Percentiles rank a stretch among this genome's conserved stretches.
Conservation (phyloP, 1,140 invertebrate genomes). For the Zaprionus taronus region DNA sequence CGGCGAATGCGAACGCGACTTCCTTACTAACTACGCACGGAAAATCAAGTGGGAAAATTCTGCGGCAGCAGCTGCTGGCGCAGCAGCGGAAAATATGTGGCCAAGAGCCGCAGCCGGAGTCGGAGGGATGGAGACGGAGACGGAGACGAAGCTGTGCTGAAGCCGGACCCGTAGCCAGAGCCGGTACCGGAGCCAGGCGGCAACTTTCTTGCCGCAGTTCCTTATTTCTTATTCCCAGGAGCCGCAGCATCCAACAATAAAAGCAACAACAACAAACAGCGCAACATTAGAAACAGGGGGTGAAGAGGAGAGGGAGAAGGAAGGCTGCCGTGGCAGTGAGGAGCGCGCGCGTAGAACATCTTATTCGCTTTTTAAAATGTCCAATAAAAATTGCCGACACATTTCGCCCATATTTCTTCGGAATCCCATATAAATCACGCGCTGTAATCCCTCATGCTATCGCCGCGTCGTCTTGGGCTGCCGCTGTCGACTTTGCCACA, state of each 20-base stretch:
- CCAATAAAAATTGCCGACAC: slow-evolving; percentile 85
- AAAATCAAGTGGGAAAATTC: slow-evolving; percentile 80
- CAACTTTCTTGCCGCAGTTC: slow-evolving; percentile 74
- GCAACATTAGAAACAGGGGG: slow-evolving; percentile 39
- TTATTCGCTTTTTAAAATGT: slow-evolving; percentile 85
- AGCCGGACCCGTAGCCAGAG: slow-evolving; percentile 2
- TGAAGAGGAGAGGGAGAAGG: neutral
- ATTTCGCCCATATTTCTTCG: slow-evolving; percentile 85
- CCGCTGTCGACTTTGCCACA: slow-evolving; percentile 54
- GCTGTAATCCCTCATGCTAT: slow-evolving; percentile 85
- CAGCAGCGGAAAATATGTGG: slow-evolving; percentile 70
- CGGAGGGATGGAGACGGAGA: neutral
- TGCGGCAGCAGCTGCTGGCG: slow-evolving; percentile 60
- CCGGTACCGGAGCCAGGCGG: slow-evolving; percentile 20
- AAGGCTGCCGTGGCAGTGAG: slow-evolving; percentile 13
- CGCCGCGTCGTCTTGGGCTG: slow-evolving; percentile 79
- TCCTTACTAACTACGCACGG: slow-evolving; percentile 80
- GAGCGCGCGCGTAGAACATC: slow-evolving; percentile 71
- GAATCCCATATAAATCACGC: slow-evolving; percentile 85
- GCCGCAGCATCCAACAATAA: slow-evolving; percentile 48
- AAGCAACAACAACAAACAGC: slow-evolving; percentile 48
- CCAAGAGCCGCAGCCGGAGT: slow-evolving; percentile 19
- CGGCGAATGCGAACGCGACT: slow-evolving; percentile 65
- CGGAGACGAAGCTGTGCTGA: neutral
- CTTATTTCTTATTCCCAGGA: slow-evolving; percentile 80